A percentile compares a stretch with the other conserved stretches of the same genome.
Evolutionary conservation across 1,140 invertebrate species (phyloP).

Genomic region (Rhizoglyphus robini): DNA sequence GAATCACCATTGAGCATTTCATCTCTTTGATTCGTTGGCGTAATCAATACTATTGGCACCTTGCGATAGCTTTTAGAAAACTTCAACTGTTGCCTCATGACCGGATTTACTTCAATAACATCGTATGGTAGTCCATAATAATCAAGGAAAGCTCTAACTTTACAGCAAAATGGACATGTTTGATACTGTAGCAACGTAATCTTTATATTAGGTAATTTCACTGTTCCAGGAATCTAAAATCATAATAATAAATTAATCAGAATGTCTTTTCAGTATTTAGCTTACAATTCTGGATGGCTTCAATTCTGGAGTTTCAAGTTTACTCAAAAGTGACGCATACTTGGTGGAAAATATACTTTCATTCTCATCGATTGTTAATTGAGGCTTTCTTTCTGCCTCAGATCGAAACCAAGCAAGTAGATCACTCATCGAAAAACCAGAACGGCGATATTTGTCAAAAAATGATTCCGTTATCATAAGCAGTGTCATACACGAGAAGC

Average conservation of each 20-base stretch:
- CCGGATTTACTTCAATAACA: slow-evolving; percentile 90
- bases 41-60: slow-evolving; percentile 78
- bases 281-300: slow-evolving; percentile 9
- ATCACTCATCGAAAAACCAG: slow-evolving; percentile 2
- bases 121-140: slow-evolving; percentile 88
- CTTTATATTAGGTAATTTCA: slow-evolving; percentile 42
- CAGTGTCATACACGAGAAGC: neutral
- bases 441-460: slow-evolving; percentile 6
- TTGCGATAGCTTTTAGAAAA: slow-evolving; percentile 83
- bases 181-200: slow-evolving; percentile 88
- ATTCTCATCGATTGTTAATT: no score
- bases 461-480: neutral
- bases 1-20: neutral
- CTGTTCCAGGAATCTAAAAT: slow-evolving; percentile 5
- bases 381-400: neutral
- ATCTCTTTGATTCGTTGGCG: slow-evolving; percentile 30
- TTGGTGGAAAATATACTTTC: no score
- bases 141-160: slow-evolving; percentile 81
- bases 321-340: neutral
- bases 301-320: slow-evolving; percentile 1
- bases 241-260: neutral
- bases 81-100: slow-evolving; percentile 72
- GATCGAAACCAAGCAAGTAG: neutral
- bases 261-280: neutral
- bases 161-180: slow-evolving; percentile 97